These are phyloP conservation scores for Brenthis daphne DNA, from an alignment of 2,888 invertebrate species.

Conservation along the genomic window DNA sequence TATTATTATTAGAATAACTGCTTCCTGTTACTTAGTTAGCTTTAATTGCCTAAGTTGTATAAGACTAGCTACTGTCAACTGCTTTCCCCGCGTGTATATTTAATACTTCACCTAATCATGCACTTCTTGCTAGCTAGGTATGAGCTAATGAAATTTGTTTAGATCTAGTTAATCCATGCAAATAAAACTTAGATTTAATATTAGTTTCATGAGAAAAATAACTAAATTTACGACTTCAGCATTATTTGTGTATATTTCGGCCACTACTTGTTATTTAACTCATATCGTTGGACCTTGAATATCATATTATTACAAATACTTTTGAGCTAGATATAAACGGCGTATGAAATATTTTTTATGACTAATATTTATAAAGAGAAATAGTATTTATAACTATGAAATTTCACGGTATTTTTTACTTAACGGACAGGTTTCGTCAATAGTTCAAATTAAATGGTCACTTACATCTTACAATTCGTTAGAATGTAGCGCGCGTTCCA, in stretches of 20 bases:
- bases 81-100: neutral
- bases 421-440: slow-evolving; percentile 27
- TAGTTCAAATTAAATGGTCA: slow-evolving; percentile 56
- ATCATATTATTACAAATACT: neutral
- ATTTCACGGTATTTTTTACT: slow-evolving; percentile 26
- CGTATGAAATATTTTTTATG: slow-evolving; percentile 2
- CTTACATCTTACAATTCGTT: slow-evolving; percentile 50
- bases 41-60: neutral
- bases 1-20: slow-evolving; percentile 9
- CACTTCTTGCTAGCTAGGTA: too few species aligned
- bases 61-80: neutral
- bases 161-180: too few species aligned
- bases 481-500: slow-evolving; percentile 68
- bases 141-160: too few species aligned
- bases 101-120: too few species aligned
- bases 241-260: too few species aligned
- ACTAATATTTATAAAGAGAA: slow-evolving; percentile 12
- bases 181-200: too few species aligned
- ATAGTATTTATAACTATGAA: slow-evolving; percentile 27
- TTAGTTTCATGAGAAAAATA: too few species aligned
- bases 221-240: too few species aligned
- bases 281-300: too few species aligned
- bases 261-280: too few species aligned
- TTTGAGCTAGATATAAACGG: neutral
- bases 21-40: neutral